Evolutionary conservation across 2,888 invertebrate genomes (phyloP).

Genomic region (Nephrotoma flavescens): DNA sequence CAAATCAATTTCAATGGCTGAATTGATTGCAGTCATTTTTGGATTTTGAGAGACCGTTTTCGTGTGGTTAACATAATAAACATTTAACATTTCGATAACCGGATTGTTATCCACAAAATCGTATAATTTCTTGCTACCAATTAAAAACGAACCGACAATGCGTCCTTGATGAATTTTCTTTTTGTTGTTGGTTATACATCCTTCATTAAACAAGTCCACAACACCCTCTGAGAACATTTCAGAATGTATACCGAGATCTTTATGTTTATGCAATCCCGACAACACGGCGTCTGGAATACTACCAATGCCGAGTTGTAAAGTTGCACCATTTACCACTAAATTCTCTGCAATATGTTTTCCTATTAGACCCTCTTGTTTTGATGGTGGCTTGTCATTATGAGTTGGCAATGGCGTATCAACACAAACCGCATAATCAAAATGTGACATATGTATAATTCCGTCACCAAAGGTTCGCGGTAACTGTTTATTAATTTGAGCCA

Average conservation of each 20-base stretch:
- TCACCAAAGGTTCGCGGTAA: slow-evolving; percentile 95
- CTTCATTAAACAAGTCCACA: slow-evolving; percentile 70
- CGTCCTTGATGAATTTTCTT: slow-evolving; percentile 73
- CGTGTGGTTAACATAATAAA: slow-evolving; percentile 80
- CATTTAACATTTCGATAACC: slow-evolving; percentile 77
- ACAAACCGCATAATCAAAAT: slow-evolving; percentile 76
- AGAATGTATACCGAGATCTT: slow-evolving; percentile 88
- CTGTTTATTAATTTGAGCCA: slow-evolving; percentile 71
- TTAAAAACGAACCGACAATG: slow-evolving; percentile 83
- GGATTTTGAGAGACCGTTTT: slow-evolving; percentile 70
- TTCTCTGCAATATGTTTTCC: slow-evolving; percentile 82
- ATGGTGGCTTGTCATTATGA: slow-evolving; percentile 43
- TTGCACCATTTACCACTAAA: slow-evolving; percentile 82
- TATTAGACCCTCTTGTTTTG: slow-evolving; percentile 54
- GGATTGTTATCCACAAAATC: slow-evolving; percentile 93
- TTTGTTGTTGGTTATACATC: slow-evolving; percentile 77
- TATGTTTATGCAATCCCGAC: slow-evolving; percentile 61
- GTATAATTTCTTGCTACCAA: slow-evolving; percentile 75
- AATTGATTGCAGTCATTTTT: slow-evolving; percentile 91
- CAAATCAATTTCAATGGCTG: slow-evolving; percentile 85
- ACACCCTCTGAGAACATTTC: slow-evolving; percentile 96
- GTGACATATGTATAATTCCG: slow-evolving; percentile 77
- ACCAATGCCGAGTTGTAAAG: slow-evolving; percentile 85
- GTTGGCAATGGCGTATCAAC: slow-evolving; percentile 50
- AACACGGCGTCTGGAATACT: slow-evolving; percentile 90